A percentile compares a stretch with the other conserved stretches of the same genome.
phyloP scores from a whole-genome alignment of 1,140 invertebrate genomes.

The Harpegnathos saltator region DNA sequence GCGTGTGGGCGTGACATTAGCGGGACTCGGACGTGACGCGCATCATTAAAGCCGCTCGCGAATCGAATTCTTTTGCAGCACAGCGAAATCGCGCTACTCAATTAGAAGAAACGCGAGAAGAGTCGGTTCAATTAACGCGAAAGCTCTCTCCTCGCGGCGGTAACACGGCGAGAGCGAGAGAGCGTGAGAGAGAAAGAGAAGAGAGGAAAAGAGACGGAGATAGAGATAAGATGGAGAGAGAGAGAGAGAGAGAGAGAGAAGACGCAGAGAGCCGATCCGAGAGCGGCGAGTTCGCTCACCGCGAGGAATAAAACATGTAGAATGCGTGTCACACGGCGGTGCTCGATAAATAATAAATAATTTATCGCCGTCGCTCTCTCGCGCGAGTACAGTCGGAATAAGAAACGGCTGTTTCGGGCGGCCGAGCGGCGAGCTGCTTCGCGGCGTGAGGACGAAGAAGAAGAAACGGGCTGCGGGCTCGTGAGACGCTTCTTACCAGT shows the following conservation, averaged over 20 bases:
- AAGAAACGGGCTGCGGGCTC: no score
- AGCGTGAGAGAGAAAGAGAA: no score
- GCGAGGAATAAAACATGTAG: background rate
- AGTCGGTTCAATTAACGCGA: no score
- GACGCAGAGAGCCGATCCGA: no score
- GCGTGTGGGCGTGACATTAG: background rate
- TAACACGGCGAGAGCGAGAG: no score
- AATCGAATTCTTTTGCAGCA: background rate
- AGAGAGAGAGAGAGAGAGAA: no score
- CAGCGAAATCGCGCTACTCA: background rate
- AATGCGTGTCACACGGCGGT: background rate
- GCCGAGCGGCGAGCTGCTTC: no score
- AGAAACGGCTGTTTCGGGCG: background rate
- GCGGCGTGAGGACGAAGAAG: no score
- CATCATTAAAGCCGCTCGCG: background rate
- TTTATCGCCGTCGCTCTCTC: background rate
- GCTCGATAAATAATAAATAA: background rate
- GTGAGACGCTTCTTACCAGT: slow-evolving; percentile 87
- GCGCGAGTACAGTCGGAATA: background rate
- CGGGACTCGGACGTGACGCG: background rate
- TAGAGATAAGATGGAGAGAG: no score
- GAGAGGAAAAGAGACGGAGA: no score
- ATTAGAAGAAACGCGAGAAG: no score
- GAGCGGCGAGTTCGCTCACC: background rate
- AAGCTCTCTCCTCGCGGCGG: no score